phyloP scores from a whole-genome alignment of 2,888 invertebrate genomes.

The Xylota segnis region DNA sequence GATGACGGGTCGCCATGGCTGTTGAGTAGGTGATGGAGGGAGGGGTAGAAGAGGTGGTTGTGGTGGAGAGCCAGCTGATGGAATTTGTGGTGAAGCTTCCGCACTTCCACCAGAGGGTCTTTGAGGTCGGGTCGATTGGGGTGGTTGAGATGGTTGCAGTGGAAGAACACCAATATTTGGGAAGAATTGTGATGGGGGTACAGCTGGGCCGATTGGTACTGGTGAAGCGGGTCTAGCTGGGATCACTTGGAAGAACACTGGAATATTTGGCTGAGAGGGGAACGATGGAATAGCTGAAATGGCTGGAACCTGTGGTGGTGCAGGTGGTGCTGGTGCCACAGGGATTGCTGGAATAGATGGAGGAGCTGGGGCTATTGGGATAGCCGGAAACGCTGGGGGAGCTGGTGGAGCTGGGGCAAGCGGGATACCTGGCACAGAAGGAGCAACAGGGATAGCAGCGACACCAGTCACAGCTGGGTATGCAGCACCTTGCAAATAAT shows the following conservation, averaged over 20 bases:
- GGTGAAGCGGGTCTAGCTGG: constrained; percentile 47
- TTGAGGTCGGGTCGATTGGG: constrained; percentile 77
- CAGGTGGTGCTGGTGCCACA: constrained; percentile 8
- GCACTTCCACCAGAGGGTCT: constrained; percentile 81
- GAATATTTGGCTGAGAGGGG: constrained; percentile 76
- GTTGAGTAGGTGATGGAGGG: constrained; percentile 64
- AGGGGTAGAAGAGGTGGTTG: constrained; percentile 62
- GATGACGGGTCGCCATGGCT: constrained; percentile 80
- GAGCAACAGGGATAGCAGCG: constrained; percentile 44
- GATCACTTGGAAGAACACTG: constrained; percentile 56
- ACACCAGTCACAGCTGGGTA: constrained; percentile 39
- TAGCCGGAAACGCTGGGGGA: constrained; percentile 46
- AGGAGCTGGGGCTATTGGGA: constrained; percentile 55
- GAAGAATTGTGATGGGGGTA: constrained; percentile 76
- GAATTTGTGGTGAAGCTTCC: constrained; percentile 82
- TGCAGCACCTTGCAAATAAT: constrained; percentile 78
- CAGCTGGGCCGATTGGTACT: constrained; percentile 70
- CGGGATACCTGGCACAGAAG: constrained; percentile 37
- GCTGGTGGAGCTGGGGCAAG: constrained; percentile 40
- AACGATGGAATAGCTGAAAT: constrained; percentile 69
- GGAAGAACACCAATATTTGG: constrained; percentile 79
- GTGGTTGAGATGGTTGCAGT: constrained; percentile 56
- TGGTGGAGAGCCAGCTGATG: constrained; percentile 72
- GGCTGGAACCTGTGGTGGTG: constrained; percentile 54
- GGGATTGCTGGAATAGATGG: constrained; percentile 77